These are phyloP conservation scores for Bombus cullumanus DNA, from an alignment of 1,140 invertebrate genomes.

Conservation along the genomic window DNA sequence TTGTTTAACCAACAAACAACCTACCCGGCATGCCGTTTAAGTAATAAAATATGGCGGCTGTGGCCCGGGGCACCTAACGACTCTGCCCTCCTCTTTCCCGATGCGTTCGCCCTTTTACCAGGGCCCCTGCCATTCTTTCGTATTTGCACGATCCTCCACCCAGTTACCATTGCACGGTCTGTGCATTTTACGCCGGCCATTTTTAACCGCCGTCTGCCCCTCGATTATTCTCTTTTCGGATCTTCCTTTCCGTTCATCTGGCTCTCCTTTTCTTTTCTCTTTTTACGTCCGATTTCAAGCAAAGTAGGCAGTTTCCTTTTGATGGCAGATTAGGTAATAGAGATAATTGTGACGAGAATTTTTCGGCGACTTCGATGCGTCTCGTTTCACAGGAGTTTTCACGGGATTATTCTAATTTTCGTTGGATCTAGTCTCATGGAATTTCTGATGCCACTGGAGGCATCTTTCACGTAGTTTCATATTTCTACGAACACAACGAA, in stretches of 20 bases:
- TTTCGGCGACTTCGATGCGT: too few species aligned
- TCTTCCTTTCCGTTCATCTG: not conserved
- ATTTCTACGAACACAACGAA: too few species aligned
- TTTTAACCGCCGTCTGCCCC: conserved; percentile 45
- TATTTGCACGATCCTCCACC: conserved; percentile 32
- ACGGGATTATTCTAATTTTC: too few species aligned
- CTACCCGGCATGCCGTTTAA: conserved; percentile 73
- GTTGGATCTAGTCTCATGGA: too few species aligned
- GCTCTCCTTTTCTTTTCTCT: not conserved
- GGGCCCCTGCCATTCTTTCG: conserved; percentile 23
- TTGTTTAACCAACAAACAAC: conserved; percentile 77
- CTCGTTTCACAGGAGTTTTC: too few species aligned
- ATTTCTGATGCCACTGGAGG: too few species aligned
- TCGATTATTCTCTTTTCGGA: conserved; percentile 41
- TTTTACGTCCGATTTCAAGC: too few species aligned
- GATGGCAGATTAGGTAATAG: too few species aligned
- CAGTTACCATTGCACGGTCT: conserved; percentile 36
- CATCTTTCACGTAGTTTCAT: too few species aligned
- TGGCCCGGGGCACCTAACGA: conserved; percentile 56
- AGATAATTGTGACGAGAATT: too few species aligned
- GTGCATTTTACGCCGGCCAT: conserved; percentile 50
- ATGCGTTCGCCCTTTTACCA: conserved; percentile 30
- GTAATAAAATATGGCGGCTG: conserved; percentile 76
- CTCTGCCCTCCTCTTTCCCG: conserved; percentile 21
- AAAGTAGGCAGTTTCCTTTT: too few species aligned